Percentiles rank a stretch among this genome's conserved stretches.
These are phyloP conservation scores for Synergus gifuensis DNA, from an alignment of 2,888 invertebrate genomes.

Conservation along the genomic window DNA sequence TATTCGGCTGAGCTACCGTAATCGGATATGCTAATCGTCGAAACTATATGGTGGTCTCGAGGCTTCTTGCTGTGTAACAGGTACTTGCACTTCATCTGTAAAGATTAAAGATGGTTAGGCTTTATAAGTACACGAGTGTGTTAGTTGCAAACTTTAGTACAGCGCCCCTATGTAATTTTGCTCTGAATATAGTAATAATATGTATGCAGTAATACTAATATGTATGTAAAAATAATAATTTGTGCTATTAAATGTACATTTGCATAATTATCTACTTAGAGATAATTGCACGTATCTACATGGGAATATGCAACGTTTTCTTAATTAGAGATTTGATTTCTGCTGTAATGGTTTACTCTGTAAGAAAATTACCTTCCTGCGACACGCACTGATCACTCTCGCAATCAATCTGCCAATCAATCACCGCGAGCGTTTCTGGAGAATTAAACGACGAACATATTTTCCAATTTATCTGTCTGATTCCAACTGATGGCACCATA, in stretches of 20 bases:
- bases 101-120: slow-evolving; percentile 3
- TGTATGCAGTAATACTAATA: background rate
- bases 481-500: too few relatives aligned
- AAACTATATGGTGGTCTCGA: slow-evolving; percentile 50
- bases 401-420: too few relatives aligned
- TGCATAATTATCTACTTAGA: background rate
- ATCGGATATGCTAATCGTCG: slow-evolving; percentile 66
- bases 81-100: slow-evolving; percentile 35
- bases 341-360: too few relatives aligned
- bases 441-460: background rate
- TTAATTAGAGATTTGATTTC: too few relatives aligned
- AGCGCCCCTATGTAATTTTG: background rate
- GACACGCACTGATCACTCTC: too few relatives aligned
- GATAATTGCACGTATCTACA: background rate
- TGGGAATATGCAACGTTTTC: too few relatives aligned
- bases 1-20: slow-evolving; percentile 57
- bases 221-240: background rate
- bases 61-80: slow-evolving; percentile 47
- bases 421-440: too few relatives aligned
- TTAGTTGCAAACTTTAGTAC: slow-evolving; percentile 1
- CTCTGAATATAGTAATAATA: background rate
- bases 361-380: too few relatives aligned
- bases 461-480: too few relatives aligned
- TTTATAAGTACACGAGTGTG: background rate
- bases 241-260: background rate